phyloP scores from a whole-genome alignment of 2,888 invertebrate genomes.

The Diplazon laetatorius region DNA sequence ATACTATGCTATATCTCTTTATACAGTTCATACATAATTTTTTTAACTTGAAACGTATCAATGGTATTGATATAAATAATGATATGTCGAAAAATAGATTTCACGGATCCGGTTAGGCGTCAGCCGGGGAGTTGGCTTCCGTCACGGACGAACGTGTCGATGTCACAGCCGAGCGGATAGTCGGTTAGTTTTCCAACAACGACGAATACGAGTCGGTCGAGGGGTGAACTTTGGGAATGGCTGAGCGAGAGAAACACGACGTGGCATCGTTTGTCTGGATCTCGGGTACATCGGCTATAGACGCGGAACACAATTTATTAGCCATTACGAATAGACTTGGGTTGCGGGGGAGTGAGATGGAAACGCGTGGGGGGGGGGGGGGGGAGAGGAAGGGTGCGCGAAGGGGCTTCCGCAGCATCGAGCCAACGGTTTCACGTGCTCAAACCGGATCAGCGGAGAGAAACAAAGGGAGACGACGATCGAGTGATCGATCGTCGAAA shows the following conservation, averaged over 20 bases:
- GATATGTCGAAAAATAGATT: neutral
- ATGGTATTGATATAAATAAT: slow-evolving; percentile 12
- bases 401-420: slow-evolving; percentile 12
- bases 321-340: slow-evolving; percentile 69
- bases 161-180: slow-evolving; percentile 8
- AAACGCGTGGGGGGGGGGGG: slow-evolving; percentile 34
- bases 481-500: slow-evolving; percentile 72
- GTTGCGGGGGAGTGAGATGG: slow-evolving; percentile 48
- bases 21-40: too few species aligned
- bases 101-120: neutral
- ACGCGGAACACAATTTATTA: slow-evolving; percentile 73
- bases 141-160: slow-evolving; percentile 17
- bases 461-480: slow-evolving; percentile 49
- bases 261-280: slow-evolving; percentile 71
- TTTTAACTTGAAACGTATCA: too few species aligned
- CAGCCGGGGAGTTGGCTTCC: slow-evolving; percentile 2
- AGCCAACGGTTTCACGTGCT: slow-evolving; percentile 45
- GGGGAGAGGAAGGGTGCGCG: slow-evolving; percentile 18
- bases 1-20: too few species aligned
- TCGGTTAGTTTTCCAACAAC: slow-evolving; percentile 2
- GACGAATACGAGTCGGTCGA: slow-evolving; percentile 13
- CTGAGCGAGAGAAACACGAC: slow-evolving; percentile 23
- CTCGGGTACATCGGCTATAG: slow-evolving; percentile 62
- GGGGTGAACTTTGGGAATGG: neutral
- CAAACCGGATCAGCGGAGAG: slow-evolving; percentile 39